Evolutionary conservation across 2,797 vertebrate species (phyloP).

Genomic region (Tokudaia muenninki): DNA sequence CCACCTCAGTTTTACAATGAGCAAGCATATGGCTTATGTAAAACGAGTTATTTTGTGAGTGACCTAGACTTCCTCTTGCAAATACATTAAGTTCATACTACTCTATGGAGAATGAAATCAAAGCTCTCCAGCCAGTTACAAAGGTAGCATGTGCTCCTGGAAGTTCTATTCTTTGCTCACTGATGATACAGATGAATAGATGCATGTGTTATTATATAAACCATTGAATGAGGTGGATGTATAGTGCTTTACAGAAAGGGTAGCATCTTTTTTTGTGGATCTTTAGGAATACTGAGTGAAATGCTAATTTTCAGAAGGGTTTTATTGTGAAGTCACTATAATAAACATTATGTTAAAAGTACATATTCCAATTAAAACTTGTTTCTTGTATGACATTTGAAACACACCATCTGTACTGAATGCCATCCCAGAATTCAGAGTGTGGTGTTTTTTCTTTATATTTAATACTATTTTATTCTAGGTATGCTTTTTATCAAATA

Average conservation of each 20-base stretch:
- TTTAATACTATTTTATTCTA: not conserved
- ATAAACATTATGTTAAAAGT: conserved; percentile 51
- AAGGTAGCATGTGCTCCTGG: not conserved
- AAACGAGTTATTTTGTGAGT: conserved; percentile 29
- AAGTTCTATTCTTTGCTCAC: not conserved
- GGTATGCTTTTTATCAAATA: not conserved
- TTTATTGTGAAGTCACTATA: conserved; percentile 63
- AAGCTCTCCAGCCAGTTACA: not conserved
- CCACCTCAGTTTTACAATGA: conserved; percentile 18
- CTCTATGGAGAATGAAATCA: not conserved
- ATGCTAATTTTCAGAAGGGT: not conserved
- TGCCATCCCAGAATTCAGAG: not conserved
- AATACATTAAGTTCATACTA: not conserved
- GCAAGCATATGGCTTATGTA: not conserved
- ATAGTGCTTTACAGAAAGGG: not conserved
- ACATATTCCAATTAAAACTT: conserved; percentile 47
- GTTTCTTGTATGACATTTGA: conserved; percentile 56
- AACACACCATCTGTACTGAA: not conserved
- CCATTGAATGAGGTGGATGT: not conserved
- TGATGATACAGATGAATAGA: not conserved
- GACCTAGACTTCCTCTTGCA: not conserved
- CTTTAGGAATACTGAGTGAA: conserved; percentile 21
- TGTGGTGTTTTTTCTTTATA: not conserved
- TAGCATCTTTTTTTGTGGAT: not conserved
- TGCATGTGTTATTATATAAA: not conserved